Evolutionary conservation across 2,113 vertebrate species (phyloP).

Genomic region (Casuarius casuarius): DNA sequence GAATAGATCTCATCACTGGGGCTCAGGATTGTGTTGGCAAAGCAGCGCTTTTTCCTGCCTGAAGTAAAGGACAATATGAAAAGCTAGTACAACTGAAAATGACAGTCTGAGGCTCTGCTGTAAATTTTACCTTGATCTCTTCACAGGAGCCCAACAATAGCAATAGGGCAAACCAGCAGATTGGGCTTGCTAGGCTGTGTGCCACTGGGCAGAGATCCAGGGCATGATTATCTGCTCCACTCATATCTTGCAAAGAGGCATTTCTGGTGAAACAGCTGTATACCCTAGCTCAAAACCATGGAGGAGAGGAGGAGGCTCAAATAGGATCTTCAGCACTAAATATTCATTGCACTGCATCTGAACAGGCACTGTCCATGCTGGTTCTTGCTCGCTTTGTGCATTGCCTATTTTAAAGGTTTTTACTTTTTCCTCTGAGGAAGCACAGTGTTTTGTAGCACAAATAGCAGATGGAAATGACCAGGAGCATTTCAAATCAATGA

Average conservation of each 20-base stretch:
- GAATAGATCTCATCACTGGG: not conserved
- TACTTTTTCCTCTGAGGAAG: not conserved
- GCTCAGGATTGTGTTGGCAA: not conserved
- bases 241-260: not conserved
- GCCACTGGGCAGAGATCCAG: not conserved
- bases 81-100: not conserved
- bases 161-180: not conserved
- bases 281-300: not conserved
- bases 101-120: not conserved
- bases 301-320: not conserved
- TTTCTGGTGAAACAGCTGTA: not conserved
- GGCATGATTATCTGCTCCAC: not conserved
- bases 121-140: not conserved
- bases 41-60: not conserved
- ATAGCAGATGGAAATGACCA: not conserved
- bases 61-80: not conserved
- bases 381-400: not conserved
- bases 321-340: not conserved
- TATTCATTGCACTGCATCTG: not conserved
- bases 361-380: not conserved
- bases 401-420: not conserved
- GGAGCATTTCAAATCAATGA: not conserved
- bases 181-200: not conserved
- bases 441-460: not conserved
- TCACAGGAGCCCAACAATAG: not conserved